A percentile compares a stretch with the other conserved stretches of the same genome.
These are phyloP conservation scores for Symphodus melops DNA, from an alignment of 2,113 vertebrate genomes.

Conservation along the genomic window DNA sequence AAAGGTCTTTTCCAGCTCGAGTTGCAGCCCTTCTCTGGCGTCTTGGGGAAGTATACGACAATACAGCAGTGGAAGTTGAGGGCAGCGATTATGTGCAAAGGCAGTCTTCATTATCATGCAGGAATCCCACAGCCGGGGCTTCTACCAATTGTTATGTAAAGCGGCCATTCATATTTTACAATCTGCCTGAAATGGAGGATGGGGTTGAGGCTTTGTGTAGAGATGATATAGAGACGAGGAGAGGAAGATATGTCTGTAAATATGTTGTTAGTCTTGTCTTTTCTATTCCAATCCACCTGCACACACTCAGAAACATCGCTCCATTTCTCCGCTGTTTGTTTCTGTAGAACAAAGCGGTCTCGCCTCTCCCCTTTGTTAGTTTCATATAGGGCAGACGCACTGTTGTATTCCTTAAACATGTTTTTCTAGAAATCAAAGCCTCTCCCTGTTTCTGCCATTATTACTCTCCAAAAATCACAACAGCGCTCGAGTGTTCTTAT, in stretches of 20 bases:
- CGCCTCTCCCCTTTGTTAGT: slow-evolving; percentile 11
- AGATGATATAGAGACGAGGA: slow-evolving; percentile 33
- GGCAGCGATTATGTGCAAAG: slow-evolving; percentile 56
- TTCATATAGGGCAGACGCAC: slow-evolving; percentile 34
- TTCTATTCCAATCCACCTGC: slow-evolving; percentile 9
- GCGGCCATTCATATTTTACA: slow-evolving; percentile 63
- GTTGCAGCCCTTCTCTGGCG: slow-evolving; percentile 23
- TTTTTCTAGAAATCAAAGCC: slow-evolving; percentile 65
- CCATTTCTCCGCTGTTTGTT: slow-evolving; percentile 16
- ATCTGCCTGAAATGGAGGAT: slow-evolving; percentile 35
- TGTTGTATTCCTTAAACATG: slow-evolving; percentile 41
- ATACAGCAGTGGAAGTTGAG: slow-evolving; percentile 51
- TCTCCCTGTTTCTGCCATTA: slow-evolving; percentile 25
- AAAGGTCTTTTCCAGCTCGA: slow-evolving; percentile 28
- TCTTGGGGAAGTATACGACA: slow-evolving; percentile 54
- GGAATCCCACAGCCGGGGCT: slow-evolving; percentile 61
- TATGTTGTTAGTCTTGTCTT: slow-evolving; percentile 15
- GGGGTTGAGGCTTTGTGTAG: slow-evolving; percentile 40
- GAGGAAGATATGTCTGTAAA: slow-evolving; percentile 37
- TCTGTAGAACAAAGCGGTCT: slow-evolving; percentile 7
- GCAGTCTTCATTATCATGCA: slow-evolving; percentile 72
- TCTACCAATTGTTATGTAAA: slow-evolving; percentile 77
- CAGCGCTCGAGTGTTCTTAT: slow-evolving; percentile 60
- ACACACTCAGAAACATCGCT: slow-evolving; percentile 6
- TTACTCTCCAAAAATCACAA: slow-evolving; percentile 49